These are phyloP conservation scores for Tipula confusa DNA, from an alignment of 2,888 invertebrate species.

Conservation along the genomic window DNA sequence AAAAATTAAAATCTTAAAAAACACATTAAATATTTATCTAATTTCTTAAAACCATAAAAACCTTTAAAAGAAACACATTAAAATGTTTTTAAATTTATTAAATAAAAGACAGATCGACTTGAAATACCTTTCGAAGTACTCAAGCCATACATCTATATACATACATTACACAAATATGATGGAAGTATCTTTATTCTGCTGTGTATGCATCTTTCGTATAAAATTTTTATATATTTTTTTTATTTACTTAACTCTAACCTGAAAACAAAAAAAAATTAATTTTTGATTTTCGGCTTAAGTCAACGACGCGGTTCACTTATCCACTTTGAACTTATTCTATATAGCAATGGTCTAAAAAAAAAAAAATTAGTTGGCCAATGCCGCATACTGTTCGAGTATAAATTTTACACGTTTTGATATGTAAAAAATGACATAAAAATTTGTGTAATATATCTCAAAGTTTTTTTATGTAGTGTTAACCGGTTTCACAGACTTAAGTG, in stretches of 20 bases:
- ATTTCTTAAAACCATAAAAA: slow-evolving; percentile 25
- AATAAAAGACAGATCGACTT: neutral
- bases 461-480: neutral
- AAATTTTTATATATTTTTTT: no score
- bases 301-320: neutral
- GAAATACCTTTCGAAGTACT: neutral
- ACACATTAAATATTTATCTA: slow-evolving; percentile 25
- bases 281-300: neutral
- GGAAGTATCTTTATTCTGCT: neutral
- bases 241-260: neutral
- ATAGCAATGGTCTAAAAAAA: neutral
- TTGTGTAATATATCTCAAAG: neutral
- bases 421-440: neutral
- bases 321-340: neutral
- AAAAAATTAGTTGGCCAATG: neutral
- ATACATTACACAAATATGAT: neutral
- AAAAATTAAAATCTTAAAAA: slow-evolving; percentile 8
- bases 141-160: neutral
- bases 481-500: neutral
- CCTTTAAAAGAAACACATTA: slow-evolving; percentile 8
- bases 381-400: neutral
- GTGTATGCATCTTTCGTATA: neutral
- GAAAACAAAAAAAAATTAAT: neutral
- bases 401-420: neutral
- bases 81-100: neutral